A percentile compares a stretch with the other conserved stretches of the same genome.
phyloP scores from a whole-genome alignment of 2,888 invertebrate genomes.

The Drymonia ruficornis region DNA sequence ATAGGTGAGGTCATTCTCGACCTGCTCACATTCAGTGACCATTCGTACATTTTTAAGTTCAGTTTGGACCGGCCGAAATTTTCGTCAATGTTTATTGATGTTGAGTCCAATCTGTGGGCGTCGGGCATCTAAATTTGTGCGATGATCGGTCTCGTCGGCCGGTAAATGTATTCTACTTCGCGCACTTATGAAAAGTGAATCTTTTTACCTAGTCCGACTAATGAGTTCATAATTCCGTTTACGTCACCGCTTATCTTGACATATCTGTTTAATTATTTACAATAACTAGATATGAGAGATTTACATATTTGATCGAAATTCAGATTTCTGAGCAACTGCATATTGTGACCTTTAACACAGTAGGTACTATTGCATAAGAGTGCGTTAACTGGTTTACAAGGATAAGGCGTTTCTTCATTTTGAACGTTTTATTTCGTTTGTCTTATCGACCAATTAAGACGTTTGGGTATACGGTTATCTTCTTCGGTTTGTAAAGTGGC shows the following conservation, averaged over 20 bases:
- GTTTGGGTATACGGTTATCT: slow-evolving; percentile 54
- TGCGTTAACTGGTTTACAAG: slow-evolving; percentile 39
- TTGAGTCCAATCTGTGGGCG: slow-evolving; percentile 47
- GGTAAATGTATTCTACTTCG: slow-evolving; percentile 34
- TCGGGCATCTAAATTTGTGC: slow-evolving; percentile 47
- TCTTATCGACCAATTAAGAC: slow-evolving; percentile 41
- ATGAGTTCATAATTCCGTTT: slow-evolving; percentile 24
- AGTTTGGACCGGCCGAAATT: slow-evolving; percentile 36
- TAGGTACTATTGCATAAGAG: slow-evolving; percentile 22
- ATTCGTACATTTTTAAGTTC: slow-evolving; percentile 38
- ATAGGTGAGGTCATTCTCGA: slow-evolving; percentile 60
- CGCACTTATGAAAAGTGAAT: slow-evolving; percentile 43
- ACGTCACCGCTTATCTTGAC: slow-evolving; percentile 38
- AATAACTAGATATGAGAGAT: slow-evolving; percentile 7
- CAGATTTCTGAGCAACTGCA: slow-evolving; percentile 15
- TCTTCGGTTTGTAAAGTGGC: slow-evolving; percentile 54
- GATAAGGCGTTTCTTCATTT: slow-evolving; percentile 25
- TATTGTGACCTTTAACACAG: slow-evolving; percentile 26
- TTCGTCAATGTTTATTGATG: slow-evolving; percentile 44
- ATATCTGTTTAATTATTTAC: slow-evolving; percentile 35
- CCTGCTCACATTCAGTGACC: slow-evolving; percentile 41
- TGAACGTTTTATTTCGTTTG: slow-evolving; percentile 26
- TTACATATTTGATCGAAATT: slow-evolving; percentile 9
- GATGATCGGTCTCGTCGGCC: slow-evolving; percentile 38
- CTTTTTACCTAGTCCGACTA: slow-evolving; percentile 44